Evolutionary conservation across 2,113 vertebrate genomes (phyloP).

Genomic region (Hirundichthys speculiger): DNA sequence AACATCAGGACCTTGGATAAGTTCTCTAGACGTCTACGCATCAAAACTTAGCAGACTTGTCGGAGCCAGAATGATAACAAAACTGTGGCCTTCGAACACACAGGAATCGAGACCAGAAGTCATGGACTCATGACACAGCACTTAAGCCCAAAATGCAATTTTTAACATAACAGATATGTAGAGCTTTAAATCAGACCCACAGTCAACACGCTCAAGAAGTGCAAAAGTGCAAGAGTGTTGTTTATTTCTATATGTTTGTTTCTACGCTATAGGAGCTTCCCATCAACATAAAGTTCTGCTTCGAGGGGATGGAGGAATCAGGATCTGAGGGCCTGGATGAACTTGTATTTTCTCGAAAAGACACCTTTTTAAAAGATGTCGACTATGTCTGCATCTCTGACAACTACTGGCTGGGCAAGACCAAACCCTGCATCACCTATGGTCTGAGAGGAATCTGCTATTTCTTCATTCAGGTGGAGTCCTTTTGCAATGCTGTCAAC

Average conservation of each 20-base stretch:
- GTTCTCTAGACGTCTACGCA: no score
- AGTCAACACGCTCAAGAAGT: no score
- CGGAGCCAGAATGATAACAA: no score
- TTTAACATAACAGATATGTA: no score
- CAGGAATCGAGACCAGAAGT: no score
- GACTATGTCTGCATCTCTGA: conserved; percentile 97
- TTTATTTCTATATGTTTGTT: background rate
- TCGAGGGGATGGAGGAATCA: conserved; percentile 98
- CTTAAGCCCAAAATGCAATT: no score
- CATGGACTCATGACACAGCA: no score
- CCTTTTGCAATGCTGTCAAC: accelerated
- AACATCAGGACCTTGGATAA: no score
- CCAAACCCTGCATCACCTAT: conserved; percentile 95
- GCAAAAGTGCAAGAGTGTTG: no score
- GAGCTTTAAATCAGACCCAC: no score
- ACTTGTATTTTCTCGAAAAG: conserved; percentile 86
- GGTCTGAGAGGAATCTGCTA: conserved; percentile 95
- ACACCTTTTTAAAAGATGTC: conserved; percentile 91
- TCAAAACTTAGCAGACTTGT: no score
- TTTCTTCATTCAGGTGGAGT: conserved; percentile 88
- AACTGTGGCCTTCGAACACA: no score
- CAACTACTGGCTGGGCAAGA: conserved; percentile 98
- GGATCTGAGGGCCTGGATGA: conserved; percentile 94
- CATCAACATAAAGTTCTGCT: conserved; percentile 95
- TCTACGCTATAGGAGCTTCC: conserved; percentile 85